phyloP scores from a whole-genome alignment of 2,113 vertebrate genomes.

The Suricata suricatta region DNA sequence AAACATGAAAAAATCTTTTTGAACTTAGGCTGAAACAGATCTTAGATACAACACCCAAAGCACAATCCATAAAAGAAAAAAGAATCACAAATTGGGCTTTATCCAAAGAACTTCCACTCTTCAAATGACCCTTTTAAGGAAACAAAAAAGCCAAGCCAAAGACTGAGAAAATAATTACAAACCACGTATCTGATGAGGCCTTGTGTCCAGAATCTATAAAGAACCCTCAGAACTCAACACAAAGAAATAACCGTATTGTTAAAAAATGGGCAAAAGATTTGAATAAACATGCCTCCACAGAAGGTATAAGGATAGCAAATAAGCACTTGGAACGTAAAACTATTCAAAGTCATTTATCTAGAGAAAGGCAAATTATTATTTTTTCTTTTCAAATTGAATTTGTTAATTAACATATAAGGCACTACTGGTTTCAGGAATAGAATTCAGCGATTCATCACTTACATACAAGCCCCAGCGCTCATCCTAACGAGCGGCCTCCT shows the following conservation, averaged over 20 bases:
- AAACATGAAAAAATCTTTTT: background rate
- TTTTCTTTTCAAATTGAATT: no score
- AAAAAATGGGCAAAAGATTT: background rate
- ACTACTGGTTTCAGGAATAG: no score
- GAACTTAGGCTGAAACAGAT: background rate
- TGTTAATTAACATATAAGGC: no score
- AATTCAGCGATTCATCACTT: no score
- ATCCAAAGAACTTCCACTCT: background rate
- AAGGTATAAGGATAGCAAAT: background rate
- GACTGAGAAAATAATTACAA: background rate
- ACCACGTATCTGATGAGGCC: background rate
- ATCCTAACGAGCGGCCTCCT: no score
- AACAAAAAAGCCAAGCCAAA: background rate
- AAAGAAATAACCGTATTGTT: background rate
- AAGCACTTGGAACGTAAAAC: background rate
- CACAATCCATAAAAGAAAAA: background rate
- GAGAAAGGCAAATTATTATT: background rate
- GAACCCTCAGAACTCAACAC: background rate
- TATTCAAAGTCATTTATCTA: background rate
- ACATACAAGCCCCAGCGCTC: no score
- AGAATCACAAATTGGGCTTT: background rate
- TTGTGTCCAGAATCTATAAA: background rate
- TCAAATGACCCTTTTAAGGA: background rate
- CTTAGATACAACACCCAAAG: background rate
- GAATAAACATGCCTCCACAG: background rate